phyloP scores from a whole-genome alignment of 2,797 vertebrate species.

The Pantherophis alleghaniensis region DNA sequence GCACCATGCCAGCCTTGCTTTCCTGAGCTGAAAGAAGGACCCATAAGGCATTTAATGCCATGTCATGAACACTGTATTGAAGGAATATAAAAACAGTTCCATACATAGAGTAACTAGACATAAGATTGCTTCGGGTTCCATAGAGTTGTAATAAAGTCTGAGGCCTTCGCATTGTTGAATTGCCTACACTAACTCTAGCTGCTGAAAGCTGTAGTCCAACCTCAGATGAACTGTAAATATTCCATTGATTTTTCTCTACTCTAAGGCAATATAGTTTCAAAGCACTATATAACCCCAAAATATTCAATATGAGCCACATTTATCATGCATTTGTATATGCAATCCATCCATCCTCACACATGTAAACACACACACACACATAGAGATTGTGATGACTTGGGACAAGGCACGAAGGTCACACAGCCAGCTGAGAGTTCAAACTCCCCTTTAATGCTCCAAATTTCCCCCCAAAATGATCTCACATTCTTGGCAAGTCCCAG shows the following conservation, averaged over 20 bases:
- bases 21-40: background rate
- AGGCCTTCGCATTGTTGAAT: background rate
- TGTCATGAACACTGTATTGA: background rate
- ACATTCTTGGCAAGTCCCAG: too few relatives aligned
- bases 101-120: background rate
- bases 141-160: background rate
- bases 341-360: background rate
- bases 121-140: background rate
- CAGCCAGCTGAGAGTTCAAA: too few relatives aligned
- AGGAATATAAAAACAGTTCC: background rate
- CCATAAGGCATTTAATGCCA: background rate
- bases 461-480: too few relatives aligned
- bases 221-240: background rate
- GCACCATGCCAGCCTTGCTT: background rate
- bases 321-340: background rate
- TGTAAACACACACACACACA: background rate
- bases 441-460: too few relatives aligned
- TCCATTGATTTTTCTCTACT: background rate
- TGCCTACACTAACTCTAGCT: background rate
- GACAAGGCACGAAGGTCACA: too few relatives aligned
- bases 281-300: background rate
- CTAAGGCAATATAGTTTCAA: background rate
- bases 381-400: too few relatives aligned
- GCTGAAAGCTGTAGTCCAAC: background rate
- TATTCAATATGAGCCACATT: background rate